Evolutionary conservation across 2,797 vertebrate genomes (phyloP), one percentile per base, ranked within the genome.

Genomic region (Arnoldichthys spilopterus): DNA sequence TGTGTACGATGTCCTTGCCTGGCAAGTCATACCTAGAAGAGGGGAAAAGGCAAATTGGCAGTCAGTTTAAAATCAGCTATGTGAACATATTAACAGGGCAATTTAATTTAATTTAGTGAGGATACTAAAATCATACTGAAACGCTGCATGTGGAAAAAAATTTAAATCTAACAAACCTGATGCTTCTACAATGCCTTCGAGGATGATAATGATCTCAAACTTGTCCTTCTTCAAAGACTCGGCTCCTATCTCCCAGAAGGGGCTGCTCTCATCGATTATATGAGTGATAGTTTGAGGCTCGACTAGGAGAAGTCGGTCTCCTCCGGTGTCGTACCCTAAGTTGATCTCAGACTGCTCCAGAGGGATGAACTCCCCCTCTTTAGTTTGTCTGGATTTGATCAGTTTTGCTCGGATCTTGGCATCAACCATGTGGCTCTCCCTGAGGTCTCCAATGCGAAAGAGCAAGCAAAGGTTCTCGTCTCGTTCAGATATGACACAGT

Each of bases 261-360:
- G 94, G 77, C 94, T 96, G 85, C 43, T 90, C 2, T 83, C 72
- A 20, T 89, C 89, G 83, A 96, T 95, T 84, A 92, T 11, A 0
- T 96, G 95, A 54, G 93, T 94, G 62, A 96, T 94, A 82, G 94
- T 94, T 88, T 96, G 95, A 0, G 95, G 95, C 80, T 95, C 94
- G 78, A 96, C 95, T 85, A 95, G 86, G 59, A 96, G 93, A n/a
- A 95, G 88, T 1, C 94, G 82, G 85, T 96, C 94, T 68, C 92
- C 93, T 0, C 95, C 94, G 0, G 90, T 95, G 83, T 95, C 94
- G 0, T 94, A 95, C 73, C 95, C 95, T 76, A 96, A 89, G 82
- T 95, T 95, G 83, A 96, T 91, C 72, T 96, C 95, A 0, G 95
- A 94, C 87, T 96, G 95, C 85, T 96, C 94, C 84, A 96, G 88